Conservation (phyloP, 2,797 vertebrate species). For the Pseudomugil gertrudae region DNA sequence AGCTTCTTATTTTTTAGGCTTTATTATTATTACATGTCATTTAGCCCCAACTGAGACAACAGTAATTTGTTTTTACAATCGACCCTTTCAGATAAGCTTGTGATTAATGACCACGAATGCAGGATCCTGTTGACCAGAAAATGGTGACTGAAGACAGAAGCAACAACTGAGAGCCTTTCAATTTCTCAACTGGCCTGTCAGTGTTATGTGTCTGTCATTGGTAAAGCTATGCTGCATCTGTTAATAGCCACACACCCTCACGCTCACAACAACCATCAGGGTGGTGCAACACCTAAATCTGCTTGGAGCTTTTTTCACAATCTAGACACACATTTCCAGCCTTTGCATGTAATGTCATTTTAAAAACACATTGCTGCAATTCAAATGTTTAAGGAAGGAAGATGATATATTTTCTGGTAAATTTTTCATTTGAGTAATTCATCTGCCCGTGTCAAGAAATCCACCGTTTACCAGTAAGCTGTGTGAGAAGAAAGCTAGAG, state of each 20-base stretch:
- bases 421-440: background rate
- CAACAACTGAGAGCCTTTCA: constrained; percentile 70
- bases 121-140: background rate
- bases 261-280: constrained; percentile 23
- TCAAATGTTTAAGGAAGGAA: background rate
- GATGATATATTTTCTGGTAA: background rate
- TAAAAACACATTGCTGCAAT: constrained; percentile 1
- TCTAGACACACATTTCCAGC: constrained; percentile 22
- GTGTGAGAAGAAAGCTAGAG: constrained; percentile 13
- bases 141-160: constrained; percentile 45
- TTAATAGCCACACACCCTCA: constrained; percentile 52
- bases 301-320: constrained; percentile 43
- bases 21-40: constrained; percentile 50
- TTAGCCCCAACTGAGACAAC: constrained; percentile 52
- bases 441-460: constrained; percentile 26
- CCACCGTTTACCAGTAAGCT: constrained; percentile 40
- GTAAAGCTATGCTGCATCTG: constrained; percentile 64
- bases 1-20: constrained; percentile 2
- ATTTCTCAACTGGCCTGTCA: constrained; percentile 61
- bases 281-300: constrained; percentile 54
- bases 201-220: constrained; percentile 40
- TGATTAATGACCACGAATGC: constrained; percentile 59
- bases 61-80: constrained; percentile 53
- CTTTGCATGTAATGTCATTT: constrained; percentile 13
- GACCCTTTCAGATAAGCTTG: constrained; percentile 47